These are phyloP conservation scores for Solea senegalensis DNA, from an alignment of 2,113 vertebrate genomes.

Conservation along the genomic window DNA sequence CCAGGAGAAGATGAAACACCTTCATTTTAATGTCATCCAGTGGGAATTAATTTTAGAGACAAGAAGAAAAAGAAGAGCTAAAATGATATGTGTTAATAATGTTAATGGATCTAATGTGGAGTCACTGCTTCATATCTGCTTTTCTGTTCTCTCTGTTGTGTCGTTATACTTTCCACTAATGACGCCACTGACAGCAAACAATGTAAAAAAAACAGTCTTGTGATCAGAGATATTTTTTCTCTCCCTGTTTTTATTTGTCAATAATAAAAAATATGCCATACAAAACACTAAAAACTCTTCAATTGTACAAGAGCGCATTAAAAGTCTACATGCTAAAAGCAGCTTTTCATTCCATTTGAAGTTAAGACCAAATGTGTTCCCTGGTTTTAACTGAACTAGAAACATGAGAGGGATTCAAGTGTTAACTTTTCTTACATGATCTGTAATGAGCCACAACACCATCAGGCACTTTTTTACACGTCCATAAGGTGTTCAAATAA, in stretches of 20 bases:
- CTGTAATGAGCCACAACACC: conserved; percentile 8
- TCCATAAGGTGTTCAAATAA: conserved; percentile 33
- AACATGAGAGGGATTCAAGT: conserved; percentile 49
- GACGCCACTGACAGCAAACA: conserved; percentile 45
- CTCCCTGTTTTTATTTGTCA: conserved; percentile 77
- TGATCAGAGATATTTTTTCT: conserved; percentile 32
- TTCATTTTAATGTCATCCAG: conserved; percentile 10
- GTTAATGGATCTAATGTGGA: not conserved
- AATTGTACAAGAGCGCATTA: conserved; percentile 59
- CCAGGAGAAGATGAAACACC: conserved; percentile 73
- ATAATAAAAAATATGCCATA: conserved; percentile 80
- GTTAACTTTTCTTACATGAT: conserved; percentile 6
- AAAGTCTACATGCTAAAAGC: conserved; percentile 58
- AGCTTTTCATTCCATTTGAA: conserved; percentile 48
- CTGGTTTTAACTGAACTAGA: conserved; percentile 44
- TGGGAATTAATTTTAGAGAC: not conserved
- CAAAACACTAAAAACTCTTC: conserved; percentile 79
- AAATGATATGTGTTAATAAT: no score
- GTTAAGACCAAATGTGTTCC: conserved; percentile 52
- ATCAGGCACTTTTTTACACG: conserved; percentile 64
- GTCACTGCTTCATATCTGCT: not conserved
- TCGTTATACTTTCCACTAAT: not conserved
- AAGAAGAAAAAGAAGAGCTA: not conserved
- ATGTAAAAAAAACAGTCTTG: conserved; percentile 53
- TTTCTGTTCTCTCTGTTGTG: conserved; percentile 8